A percentile compares a stretch with the other conserved stretches of the same genome.
These are phyloP conservation scores for Druceiella hillmani DNA, from an alignment of 2,888 invertebrate genomes.

Conservation along the genomic window DNA sequence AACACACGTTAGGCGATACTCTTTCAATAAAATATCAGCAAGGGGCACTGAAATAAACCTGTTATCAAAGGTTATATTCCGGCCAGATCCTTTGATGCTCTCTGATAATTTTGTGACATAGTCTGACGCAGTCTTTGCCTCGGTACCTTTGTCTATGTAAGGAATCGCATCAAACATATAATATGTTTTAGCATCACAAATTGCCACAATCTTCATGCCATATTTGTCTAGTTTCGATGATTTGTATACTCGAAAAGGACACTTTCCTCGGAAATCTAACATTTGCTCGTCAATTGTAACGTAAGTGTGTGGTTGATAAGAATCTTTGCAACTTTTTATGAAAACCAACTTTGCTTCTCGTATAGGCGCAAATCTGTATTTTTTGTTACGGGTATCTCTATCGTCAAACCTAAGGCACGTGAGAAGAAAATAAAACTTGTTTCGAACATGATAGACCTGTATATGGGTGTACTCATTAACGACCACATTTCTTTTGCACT, in stretches of 20 bases:
- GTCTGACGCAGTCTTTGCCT: conserved; percentile 5
- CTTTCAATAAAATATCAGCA: too few relatives aligned
- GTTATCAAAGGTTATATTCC: too few relatives aligned
- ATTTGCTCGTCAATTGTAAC: conserved; percentile 6
- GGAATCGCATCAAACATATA: conserved; percentile 12
- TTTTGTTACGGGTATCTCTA: conserved; percentile 4
- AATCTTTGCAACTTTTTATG: conserved; percentile 8
- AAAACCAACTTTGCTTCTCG: conserved; percentile 6
- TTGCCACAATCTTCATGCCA: too few relatives aligned
- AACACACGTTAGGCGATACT: too few relatives aligned
- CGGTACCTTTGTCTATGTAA: conserved; percentile 7
- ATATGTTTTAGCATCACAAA: conserved; percentile 7
- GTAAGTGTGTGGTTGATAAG: conserved; percentile 1
- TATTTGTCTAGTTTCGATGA: too few relatives aligned
- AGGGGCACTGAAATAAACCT: too few relatives aligned
- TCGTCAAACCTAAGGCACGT: conserved; percentile 7
- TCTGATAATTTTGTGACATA: conserved; percentile 8
- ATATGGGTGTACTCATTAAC: conserved; percentile 5
- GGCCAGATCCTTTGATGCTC: conserved; percentile 7
- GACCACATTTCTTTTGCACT: conserved; percentile 7
- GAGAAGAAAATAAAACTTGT: conserved; percentile 7
- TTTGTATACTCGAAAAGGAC: too few relatives aligned
- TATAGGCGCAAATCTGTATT: conserved; percentile 7
- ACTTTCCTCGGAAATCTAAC: too few relatives aligned
- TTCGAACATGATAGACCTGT: conserved; percentile 7